Conservation (phyloP, 2,797 vertebrate genomes). For the Pampus argenteus region DNA sequence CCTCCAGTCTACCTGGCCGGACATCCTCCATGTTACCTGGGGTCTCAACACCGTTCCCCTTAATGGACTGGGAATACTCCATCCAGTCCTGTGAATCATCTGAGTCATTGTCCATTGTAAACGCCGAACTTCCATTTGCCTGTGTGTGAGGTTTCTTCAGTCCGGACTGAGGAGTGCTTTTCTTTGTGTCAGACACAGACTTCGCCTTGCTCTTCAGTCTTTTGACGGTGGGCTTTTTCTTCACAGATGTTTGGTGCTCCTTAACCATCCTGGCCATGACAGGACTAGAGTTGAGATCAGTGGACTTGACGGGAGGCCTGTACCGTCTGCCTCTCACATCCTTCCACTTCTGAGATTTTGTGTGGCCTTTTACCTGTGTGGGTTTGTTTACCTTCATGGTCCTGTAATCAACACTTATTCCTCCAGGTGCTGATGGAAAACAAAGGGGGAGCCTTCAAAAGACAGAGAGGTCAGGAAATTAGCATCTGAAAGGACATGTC, state of each 20-base stretch:
- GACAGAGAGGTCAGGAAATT: not conserved
- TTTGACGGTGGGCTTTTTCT: conserved; percentile 78
- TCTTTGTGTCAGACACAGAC: conserved; percentile 44
- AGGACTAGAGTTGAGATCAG: conserved; percentile 60
- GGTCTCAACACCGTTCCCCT: conserved; percentile 60
- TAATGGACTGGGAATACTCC: conserved; percentile 69
- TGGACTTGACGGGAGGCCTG: conserved; percentile 52
- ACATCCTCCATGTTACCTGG: not conserved
- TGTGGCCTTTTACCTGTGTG: conserved; percentile 50
- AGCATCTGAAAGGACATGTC: not conserved
- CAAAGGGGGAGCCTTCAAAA: conserved; percentile 38
- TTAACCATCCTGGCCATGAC: conserved; percentile 56
- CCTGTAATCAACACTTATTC: not conserved
- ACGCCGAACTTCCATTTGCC: conserved; percentile 74
- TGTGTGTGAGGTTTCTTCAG: conserved; percentile 47
- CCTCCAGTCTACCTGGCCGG: conserved; percentile 55
- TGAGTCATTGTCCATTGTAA: conserved; percentile 52
- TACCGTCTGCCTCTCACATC: conserved; percentile 73
- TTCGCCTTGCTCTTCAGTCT: conserved; percentile 78
- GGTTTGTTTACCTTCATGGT: conserved; percentile 85
- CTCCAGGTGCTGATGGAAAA: conserved; percentile 24
- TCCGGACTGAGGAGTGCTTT: conserved; percentile 15
- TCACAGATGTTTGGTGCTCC: conserved; percentile 67
- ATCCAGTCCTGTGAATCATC: conserved; percentile 78
- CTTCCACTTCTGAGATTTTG: conserved; percentile 76